A percentile compares a stretch with the other conserved stretches of the same genome.
phyloP scores from a whole-genome alignment of 2,797 vertebrate genomes.

The Distichodus sexfasciatus region DNA sequence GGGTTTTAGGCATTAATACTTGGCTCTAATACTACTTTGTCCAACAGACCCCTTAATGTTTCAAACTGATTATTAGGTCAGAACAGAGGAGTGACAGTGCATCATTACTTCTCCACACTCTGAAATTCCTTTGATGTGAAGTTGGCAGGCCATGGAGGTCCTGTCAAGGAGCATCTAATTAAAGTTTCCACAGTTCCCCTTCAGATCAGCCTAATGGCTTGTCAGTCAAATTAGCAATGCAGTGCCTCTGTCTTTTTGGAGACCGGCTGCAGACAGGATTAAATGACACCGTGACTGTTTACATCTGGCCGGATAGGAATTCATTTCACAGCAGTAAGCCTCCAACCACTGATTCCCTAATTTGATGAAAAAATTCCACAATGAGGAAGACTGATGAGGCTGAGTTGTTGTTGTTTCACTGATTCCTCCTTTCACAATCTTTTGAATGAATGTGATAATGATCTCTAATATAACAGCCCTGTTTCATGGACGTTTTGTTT shows the following conservation, averaged over 20 bases:
- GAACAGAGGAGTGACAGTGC: not conserved
- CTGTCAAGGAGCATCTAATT: slow-evolving; percentile 51
- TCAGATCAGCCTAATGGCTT: slow-evolving; percentile 30
- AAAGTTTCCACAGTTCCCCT: slow-evolving; percentile 31
- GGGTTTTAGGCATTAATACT: no score
- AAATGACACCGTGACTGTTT: slow-evolving; percentile 25
- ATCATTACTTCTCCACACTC: slow-evolving; percentile 33
- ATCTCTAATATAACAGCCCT: not conserved
- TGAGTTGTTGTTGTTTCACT: slow-evolving; percentile 24
- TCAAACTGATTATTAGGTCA: slow-evolving; percentile 7
- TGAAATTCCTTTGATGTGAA: slow-evolving; percentile 32
- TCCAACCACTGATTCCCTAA: slow-evolving; percentile 1
- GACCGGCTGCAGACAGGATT: slow-evolving; percentile 12
- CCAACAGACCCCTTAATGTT: not conserved
- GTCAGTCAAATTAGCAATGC: slow-evolving; percentile 53
- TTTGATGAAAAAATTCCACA: slow-evolving; percentile 22
- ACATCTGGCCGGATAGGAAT: slow-evolving; percentile 13
- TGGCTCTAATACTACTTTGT: not conserved
- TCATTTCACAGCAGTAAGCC: slow-evolving; percentile 12
- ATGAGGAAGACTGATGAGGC: slow-evolving; percentile 37
- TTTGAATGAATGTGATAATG: slow-evolving; percentile 33
- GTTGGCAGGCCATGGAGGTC: slow-evolving; percentile 37
- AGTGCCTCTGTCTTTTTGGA: slow-evolving; percentile 43
- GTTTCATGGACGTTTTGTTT: slow-evolving; percentile 7
- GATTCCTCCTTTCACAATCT: not conserved